phyloP scores from a whole-genome alignment of 2,797 vertebrate genomes.

The Tadarida brasiliensis region DNA sequence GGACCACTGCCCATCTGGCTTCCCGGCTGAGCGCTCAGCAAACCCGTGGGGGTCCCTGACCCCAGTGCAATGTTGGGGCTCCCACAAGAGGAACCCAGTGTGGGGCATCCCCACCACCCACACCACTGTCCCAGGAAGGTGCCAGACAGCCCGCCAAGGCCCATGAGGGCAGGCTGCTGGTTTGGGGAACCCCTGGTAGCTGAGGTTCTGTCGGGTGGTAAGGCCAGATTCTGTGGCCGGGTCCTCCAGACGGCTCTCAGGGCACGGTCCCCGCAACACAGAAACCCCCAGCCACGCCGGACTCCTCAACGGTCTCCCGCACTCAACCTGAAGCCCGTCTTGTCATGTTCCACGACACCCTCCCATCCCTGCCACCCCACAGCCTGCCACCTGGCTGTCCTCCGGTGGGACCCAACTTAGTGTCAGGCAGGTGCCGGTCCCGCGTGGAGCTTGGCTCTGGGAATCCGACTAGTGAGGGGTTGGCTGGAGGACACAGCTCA shows the following conservation, averaged over 20 bases:
- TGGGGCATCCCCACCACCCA: neutral
- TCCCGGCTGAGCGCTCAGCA: neutral
- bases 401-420: neutral
- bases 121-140: neutral
- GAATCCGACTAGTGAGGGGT: too few species aligned
- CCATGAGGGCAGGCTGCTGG: too few species aligned
- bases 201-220: neutral
- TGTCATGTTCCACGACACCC: rapidly evolving
- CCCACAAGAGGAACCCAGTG: neutral
- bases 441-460: neutral
- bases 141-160: neutral
- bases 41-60: neutral
- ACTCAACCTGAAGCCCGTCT: neutral
- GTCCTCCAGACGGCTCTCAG: neutral
- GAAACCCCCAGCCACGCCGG: neutral
- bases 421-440: rapidly evolving
- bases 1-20: neutral
- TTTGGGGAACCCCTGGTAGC: too few species aligned
- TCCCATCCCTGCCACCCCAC: neutral
- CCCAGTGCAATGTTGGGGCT: rapidly evolving
- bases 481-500: rapidly evolving
- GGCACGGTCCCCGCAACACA: too few species aligned
- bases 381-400: too few species aligned
- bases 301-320: rapidly evolving
- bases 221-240: neutral